phyloP scores from a whole-genome alignment of 1,140 invertebrate genomes.

The Drosophila suzukii region DNA sequence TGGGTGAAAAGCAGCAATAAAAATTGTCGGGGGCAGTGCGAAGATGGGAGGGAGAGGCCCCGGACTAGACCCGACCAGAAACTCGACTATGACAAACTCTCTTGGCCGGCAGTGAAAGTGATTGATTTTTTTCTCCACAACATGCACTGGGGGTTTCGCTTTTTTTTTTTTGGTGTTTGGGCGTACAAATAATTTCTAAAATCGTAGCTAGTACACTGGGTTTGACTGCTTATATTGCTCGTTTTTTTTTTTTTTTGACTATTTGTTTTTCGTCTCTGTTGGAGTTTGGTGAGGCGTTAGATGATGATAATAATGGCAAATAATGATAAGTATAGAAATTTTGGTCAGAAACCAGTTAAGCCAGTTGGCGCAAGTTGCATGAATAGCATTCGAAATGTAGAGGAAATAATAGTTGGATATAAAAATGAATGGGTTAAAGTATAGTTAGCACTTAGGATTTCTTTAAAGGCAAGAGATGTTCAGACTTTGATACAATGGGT shows the following conservation, averaged over 20 bases:
- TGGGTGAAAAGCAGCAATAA: constrained; percentile 74
- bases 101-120: constrained; percentile 68
- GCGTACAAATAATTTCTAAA: constrained; percentile 61
- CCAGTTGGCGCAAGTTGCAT: constrained; percentile 23
- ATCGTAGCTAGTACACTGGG: constrained; percentile 11
- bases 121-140: constrained; percentile 62
- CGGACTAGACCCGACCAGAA: constrained; percentile 25
- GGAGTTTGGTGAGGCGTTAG: constrained; percentile 34
- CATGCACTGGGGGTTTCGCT: constrained; percentile 63
- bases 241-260: constrained; percentile 10
- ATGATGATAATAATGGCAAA: constrained; percentile 48
- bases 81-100: constrained; percentile 59
- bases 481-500: neutral
- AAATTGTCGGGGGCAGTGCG: constrained; percentile 53
- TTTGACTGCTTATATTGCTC: constrained; percentile 7
- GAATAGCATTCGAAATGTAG: neutral
- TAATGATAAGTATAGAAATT: constrained; percentile 54
- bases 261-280: constrained; percentile 19
- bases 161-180: constrained; percentile 47
- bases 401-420: neutral
- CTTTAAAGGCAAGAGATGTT: too few species aligned
- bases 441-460: neutral
- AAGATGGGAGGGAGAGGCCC: constrained; percentile 8
- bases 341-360: constrained; percentile 34
- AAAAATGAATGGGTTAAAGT: neutral